Percentiles rank a stretch among this genome's conserved stretches.
Evolutionary conservation across 2,888 invertebrate genomes (phyloP).

Genomic region (Tribolium freemani): DNA sequence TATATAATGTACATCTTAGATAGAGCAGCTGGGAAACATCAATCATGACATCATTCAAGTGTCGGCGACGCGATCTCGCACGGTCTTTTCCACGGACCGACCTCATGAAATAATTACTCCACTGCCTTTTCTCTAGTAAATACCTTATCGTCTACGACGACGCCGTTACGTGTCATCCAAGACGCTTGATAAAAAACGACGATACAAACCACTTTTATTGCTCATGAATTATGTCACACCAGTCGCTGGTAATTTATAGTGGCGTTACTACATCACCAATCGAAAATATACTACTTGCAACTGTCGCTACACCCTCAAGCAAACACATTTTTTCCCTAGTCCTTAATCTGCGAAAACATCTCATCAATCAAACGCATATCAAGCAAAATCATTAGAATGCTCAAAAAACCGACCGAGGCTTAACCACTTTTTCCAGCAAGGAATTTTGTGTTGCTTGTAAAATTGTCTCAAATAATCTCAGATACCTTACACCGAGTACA

Average conservation of each 20-base stretch:
- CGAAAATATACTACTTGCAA: slow-evolving; percentile 22
- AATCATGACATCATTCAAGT: slow-evolving; percentile 58
- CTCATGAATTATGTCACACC: slow-evolving; percentile 41
- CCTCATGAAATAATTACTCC: slow-evolving; percentile 50
- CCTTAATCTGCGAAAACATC: not conserved
- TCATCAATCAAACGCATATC: not conserved
- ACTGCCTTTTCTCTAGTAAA: slow-evolving; percentile 31
- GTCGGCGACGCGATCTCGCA: slow-evolving; percentile 26
- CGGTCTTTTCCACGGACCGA: slow-evolving; percentile 41
- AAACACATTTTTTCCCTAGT: not conserved
- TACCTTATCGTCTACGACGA: slow-evolving; percentile 18
- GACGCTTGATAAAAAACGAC: slow-evolving; percentile 23
- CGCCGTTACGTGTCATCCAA: not conserved
- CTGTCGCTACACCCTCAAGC: not conserved
- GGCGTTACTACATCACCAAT: slow-evolving; percentile 31
- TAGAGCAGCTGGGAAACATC: slow-evolving; percentile 59
- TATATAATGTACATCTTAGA: slow-evolving; percentile 61
- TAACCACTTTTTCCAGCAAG: too few species aligned
- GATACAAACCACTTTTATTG: slow-evolving; percentile 44
- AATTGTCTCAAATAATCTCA: too few species aligned
- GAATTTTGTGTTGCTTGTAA: too few species aligned
- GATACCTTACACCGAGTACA: too few species aligned
- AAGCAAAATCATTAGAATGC: too few species aligned
- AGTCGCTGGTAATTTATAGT: slow-evolving; percentile 31
- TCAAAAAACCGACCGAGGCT: too few species aligned